phyloP scores from a whole-genome alignment of 2,797 vertebrate genomes.

The Perodicticus potto region DNA sequence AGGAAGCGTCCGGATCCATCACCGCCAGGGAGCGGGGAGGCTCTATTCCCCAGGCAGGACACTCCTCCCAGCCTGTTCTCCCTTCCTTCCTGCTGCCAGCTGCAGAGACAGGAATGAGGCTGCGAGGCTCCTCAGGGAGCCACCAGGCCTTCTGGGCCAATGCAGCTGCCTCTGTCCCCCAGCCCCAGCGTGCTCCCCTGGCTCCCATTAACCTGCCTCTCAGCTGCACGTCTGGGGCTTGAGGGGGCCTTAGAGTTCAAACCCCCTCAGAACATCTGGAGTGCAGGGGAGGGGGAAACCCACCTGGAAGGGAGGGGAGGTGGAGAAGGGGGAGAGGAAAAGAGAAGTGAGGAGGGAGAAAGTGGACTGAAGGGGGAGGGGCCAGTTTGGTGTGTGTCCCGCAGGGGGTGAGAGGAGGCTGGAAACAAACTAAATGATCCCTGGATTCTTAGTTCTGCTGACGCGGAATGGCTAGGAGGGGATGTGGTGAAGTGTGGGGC shows the following conservation, averaged over 20 bases:
- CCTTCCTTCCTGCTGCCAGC: constrained; percentile 70
- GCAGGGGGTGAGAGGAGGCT: no score
- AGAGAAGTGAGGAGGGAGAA: background rate
- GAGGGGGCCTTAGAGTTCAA: background rate
- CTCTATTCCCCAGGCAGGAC: background rate
- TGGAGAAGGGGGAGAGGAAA: background rate
- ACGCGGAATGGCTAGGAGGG: background rate
- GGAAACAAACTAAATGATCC: background rate
- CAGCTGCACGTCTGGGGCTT: constrained; percentile 18
- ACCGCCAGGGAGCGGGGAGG: constrained; percentile 32
- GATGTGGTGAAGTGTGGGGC: fast-evolving
- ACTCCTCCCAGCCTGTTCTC: background rate
- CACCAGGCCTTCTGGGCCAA: constrained; percentile 70
- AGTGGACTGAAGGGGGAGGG: background rate
- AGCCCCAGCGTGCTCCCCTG: background rate
- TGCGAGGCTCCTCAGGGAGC: constrained; percentile 51
- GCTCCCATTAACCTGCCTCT: constrained; percentile 51
- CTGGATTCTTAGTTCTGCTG: background rate
- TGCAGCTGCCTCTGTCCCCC: constrained; percentile 64
- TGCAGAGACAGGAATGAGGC: constrained; percentile 41
- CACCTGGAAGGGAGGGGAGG: constrained; percentile 55
- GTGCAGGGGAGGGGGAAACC: background rate
- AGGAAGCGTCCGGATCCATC: background rate
- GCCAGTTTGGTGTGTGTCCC: background rate
- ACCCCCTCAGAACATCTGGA: constrained; percentile 60